These are phyloP conservation scores for Pocillopora meandrina DNA, from an alignment of 92 coral and sea anemone genomes.

Conservation along the genomic window DNA sequence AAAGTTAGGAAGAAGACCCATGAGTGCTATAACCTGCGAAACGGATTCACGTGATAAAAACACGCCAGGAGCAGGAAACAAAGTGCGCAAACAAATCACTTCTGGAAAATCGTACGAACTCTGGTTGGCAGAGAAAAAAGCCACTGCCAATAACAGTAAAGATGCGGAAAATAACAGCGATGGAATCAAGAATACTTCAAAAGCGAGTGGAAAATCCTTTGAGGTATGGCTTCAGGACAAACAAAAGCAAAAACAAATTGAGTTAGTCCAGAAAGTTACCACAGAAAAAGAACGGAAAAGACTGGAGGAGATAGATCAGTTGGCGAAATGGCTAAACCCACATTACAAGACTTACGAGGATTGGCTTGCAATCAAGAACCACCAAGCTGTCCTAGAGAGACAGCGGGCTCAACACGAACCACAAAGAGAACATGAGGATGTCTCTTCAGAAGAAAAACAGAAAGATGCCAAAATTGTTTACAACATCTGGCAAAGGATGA, in stretches of 20 bases:
- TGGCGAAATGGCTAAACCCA: conserved; percentile 72
- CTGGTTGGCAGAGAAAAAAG: conserved; percentile 86
- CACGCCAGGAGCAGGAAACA: conserved; percentile 12
- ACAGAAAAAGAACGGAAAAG: conserved; percentile 66
- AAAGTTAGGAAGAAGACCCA: conserved; percentile 51
- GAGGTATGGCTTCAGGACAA: conserved; percentile 90
- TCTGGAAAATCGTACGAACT: conserved; percentile 70
- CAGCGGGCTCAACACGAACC: conserved; percentile 75
- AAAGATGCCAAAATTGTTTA: conserved; percentile 84
- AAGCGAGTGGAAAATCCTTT: conserved; percentile 76
- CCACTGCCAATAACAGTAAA: conserved; percentile 25
- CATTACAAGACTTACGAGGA: conserved; percentile 88
- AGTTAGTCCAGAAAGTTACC: conserved; percentile 73
- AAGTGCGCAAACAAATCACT: conserved; percentile 49
- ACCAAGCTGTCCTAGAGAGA: conserved; percentile 72
- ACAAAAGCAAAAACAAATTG: conserved; percentile 70
- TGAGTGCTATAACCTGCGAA: conserved; percentile 48
- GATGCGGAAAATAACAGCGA: conserved; percentile 22
- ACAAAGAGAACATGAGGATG: conserved; percentile 29
- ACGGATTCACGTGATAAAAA: conserved; percentile 40
- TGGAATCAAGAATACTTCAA: conserved; percentile 29
- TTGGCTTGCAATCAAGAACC: conserved; percentile 88
- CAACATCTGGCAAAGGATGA: conserved; percentile 91
- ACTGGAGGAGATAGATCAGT: conserved; percentile 59
- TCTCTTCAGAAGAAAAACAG: conserved; percentile 64